Evolutionary conservation across 2,113 vertebrate genomes (phyloP).

Genomic region (Corydoras maculifer): DNA sequence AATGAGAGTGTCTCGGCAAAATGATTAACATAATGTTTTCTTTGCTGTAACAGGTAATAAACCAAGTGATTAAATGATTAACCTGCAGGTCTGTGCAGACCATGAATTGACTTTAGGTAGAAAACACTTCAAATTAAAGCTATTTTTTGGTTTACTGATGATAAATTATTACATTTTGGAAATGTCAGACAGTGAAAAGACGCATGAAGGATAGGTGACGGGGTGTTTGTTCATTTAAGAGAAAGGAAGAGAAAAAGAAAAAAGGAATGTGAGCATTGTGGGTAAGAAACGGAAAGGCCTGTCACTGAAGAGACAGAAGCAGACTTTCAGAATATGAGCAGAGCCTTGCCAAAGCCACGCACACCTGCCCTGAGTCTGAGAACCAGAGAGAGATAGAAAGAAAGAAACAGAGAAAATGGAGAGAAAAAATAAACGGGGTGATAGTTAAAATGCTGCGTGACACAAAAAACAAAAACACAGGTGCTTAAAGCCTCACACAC

Average conservation of each 20-base stretch:
- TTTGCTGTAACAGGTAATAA: too few relatives aligned
- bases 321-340: conserved; percentile 49
- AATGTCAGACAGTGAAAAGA: background rate
- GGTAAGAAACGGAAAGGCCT: conserved; percentile 42
- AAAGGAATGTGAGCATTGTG: conserved; percentile 33
- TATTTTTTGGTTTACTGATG: background rate
- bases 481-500: conserved; percentile 33
- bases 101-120: too few relatives aligned
- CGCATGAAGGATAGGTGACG: background rate
- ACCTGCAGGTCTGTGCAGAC: too few relatives aligned
- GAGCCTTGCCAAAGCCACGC: conserved; percentile 26
- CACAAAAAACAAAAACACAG: conserved; percentile 50
- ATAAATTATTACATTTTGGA: background rate
- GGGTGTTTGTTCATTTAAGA: background rate
- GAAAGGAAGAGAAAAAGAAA: background rate
- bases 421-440: conserved; percentile 2
- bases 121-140: background rate
- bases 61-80: too few relatives aligned
- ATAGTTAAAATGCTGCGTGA: conserved; percentile 28
- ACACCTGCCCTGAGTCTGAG: conserved; percentile 48
- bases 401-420: background rate
- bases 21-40: too few relatives aligned
- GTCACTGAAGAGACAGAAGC: conserved; percentile 52
- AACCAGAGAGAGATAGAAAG: conserved; percentile 16
- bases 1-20: too few relatives aligned